Evolutionary conservation across 1,140 invertebrate species (phyloP).

Genomic region (Hormaphis cornu): DNA sequence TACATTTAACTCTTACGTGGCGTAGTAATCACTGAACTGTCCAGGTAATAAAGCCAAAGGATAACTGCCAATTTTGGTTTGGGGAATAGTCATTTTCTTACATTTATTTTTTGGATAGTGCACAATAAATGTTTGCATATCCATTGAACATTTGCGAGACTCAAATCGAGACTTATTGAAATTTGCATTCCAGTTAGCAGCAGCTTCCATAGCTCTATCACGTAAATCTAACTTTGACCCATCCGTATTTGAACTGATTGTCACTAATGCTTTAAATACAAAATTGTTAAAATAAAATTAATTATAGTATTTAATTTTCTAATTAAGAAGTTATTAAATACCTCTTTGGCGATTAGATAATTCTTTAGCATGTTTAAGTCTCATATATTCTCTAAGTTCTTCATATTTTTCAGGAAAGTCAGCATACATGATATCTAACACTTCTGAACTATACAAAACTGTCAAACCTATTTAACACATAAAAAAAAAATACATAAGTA

Average conservation of each 20-base stretch:
- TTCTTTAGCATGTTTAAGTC: slow-evolving; percentile 66
- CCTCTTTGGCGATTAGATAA: slow-evolving; percentile 60
- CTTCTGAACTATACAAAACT: slow-evolving; percentile 79
- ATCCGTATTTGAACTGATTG: slow-evolving; percentile 28
- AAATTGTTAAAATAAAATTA: neutral
- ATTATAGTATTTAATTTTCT: neutral
- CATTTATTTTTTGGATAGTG: slow-evolving; percentile 53
- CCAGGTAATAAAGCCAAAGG: slow-evolving; percentile 85
- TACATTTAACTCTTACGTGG: slow-evolving; percentile 43
- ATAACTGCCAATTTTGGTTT: slow-evolving; percentile 60
- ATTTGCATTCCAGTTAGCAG: slow-evolving; percentile 76
- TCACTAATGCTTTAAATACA: neutral
- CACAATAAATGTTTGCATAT: slow-evolving; percentile 66
- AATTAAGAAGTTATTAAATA: slow-evolving; percentile 25
- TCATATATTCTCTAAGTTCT: slow-evolving; percentile 74
- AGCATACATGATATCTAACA: slow-evolving; percentile 86
- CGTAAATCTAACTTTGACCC: slow-evolving; percentile 56
- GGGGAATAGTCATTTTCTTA: slow-evolving; percentile 45
- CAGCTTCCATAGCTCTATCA: slow-evolving; percentile 76
- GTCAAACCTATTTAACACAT: slow-evolving; percentile 59
- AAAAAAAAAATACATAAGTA: slow-evolving; percentile 16
- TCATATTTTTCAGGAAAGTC: slow-evolving; percentile 94
- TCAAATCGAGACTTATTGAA: slow-evolving; percentile 66
- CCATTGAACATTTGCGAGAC: slow-evolving; percentile 57
- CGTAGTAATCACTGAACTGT: slow-evolving; percentile 82